Evolutionary conservation across 2,888 invertebrate species (phyloP).

Genomic region (Ariolimax columbianus): DNA sequence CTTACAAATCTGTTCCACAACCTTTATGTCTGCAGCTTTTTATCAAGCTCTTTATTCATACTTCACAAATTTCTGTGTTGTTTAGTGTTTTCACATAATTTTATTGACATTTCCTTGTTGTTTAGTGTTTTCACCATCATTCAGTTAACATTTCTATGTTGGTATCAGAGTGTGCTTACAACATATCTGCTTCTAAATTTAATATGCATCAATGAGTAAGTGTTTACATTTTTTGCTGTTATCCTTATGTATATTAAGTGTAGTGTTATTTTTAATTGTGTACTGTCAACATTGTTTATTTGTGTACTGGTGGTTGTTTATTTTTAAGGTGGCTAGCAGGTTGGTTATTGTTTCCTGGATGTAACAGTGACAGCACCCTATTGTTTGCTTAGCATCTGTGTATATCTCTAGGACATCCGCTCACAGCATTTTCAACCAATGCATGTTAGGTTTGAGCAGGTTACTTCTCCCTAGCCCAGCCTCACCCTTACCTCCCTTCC

Average conservation of each 20-base stretch:
- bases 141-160: not conserved
- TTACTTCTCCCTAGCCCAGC: not conserved
- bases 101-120: not conserved
- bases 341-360: conserved; percentile 26
- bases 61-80: not conserved
- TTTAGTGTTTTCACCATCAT: not conserved
- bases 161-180: not conserved
- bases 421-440: not conserved
- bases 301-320: not conserved
- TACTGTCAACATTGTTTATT: not conserved
- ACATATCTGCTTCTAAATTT: not conserved
- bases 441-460: not conserved
- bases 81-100: not conserved
- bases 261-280: not conserved
- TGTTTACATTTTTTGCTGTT: no score
- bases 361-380: not conserved
- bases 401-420: not conserved
- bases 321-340: not conserved
- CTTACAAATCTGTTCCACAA: not conserved
- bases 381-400: not conserved
- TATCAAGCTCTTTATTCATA: not conserved
- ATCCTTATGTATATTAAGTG: not conserved
- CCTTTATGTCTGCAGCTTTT: not conserved
- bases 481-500: no score
- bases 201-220: not conserved